These are phyloP conservation scores for Gymnocypris eckloni DNA, from an alignment of 2,797 vertebrate species.

Conservation along the genomic window DNA sequence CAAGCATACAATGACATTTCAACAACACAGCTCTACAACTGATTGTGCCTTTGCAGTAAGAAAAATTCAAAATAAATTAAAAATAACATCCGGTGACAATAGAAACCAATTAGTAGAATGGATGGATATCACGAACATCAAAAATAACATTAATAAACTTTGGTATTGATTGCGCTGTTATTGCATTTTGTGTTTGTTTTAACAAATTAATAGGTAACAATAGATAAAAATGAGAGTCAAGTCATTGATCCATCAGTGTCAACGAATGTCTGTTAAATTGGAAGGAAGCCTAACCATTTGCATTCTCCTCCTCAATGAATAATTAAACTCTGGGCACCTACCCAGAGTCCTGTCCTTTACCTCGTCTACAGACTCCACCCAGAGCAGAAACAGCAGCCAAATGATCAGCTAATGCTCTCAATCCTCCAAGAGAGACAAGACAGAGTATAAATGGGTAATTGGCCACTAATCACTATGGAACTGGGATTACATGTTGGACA, in stretches of 20 bases:
- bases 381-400: constrained; percentile 38
- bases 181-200: not conserved
- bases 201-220: not conserved
- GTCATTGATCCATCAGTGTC: constrained; percentile 9
- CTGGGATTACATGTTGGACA: constrained; percentile 58
- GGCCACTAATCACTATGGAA: constrained; percentile 53
- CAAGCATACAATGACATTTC: not conserved
- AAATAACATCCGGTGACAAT: not conserved
- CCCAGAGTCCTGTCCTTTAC: constrained; percentile 32
- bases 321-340: constrained; percentile 55
- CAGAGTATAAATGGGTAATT: constrained; percentile 47
- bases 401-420: constrained; percentile 44
- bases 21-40: not conserved
- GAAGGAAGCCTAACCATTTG: constrained; percentile 55
- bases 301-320: constrained; percentile 62
- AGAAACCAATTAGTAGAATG: not conserved
- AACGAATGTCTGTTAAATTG: constrained; percentile 42
- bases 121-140: not conserved
- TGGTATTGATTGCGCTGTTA: not conserved
- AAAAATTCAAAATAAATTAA: not conserved
- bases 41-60: not conserved
- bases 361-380: constrained; percentile 24
- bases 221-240: not conserved
- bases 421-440: constrained; percentile 42
- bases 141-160: too few relatives aligned